Conservation (phyloP, 1,140 invertebrate species). For the Himalopsyche phryganea region DNA sequence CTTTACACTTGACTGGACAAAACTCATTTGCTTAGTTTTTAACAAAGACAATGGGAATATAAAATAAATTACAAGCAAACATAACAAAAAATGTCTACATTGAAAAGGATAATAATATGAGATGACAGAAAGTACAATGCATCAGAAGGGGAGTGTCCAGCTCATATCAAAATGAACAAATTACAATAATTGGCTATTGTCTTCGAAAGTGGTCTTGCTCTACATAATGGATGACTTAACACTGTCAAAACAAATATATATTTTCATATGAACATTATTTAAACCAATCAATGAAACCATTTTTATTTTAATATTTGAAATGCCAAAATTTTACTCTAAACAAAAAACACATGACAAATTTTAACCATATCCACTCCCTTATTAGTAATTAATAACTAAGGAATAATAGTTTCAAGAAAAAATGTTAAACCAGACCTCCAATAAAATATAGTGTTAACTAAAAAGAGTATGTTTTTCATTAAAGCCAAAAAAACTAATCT, state of each 20-base stretch:
- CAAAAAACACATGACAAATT: too few relatives aligned
- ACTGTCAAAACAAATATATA: not conserved
- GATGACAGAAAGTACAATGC: conserved; percentile 21
- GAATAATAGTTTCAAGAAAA: too few relatives aligned
- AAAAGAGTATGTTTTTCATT: too few relatives aligned
- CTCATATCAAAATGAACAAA: conserved; percentile 24
- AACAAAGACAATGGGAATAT: conserved; percentile 27
- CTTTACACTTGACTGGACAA: conserved; percentile 16
- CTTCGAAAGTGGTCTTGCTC: conserved; percentile 19
- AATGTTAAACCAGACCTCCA: too few relatives aligned
- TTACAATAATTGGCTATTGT: conserved; percentile 32
- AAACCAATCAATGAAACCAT: too few relatives aligned
- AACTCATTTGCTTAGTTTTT: conserved; percentile 12
- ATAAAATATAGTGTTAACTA: too few relatives aligned
- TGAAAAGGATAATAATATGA: conserved; percentile 10
- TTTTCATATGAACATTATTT: too few relatives aligned
- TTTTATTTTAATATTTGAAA: too few relatives aligned
- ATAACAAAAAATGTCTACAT: conserved; percentile 2
- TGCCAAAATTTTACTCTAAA: too few relatives aligned
- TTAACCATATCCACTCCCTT: too few relatives aligned
- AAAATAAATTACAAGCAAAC: conserved; percentile 26
- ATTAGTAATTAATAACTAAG: too few relatives aligned
- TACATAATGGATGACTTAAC: conserved; percentile 18
- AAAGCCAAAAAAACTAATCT: too few relatives aligned
- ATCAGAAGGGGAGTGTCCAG: conserved; percentile 17